Evolutionary conservation across 2,797 vertebrate species (phyloP), one percentile per base, ranked within the genome.

Genomic region (Gymnocypris eckloni): DNA sequence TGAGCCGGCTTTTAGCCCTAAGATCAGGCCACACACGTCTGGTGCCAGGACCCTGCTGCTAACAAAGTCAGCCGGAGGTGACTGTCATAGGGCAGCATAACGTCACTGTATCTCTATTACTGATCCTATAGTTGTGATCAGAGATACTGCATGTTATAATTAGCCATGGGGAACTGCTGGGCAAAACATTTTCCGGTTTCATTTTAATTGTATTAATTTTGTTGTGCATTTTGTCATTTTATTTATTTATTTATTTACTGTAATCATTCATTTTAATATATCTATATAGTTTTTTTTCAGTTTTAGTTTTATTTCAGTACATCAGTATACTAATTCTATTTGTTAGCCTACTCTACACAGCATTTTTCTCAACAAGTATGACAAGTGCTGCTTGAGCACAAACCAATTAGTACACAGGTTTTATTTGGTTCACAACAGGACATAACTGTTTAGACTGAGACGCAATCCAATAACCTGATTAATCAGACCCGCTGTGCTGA

Each of bases 381-480:
- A 20, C 33, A 54, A 10, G 16, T 39, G 66, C 33, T 41, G 67
- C 18, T 20, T 69, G 16, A 41, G 9, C 9, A 20, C 66, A 69
- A 8, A 66, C 64, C 25, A 33, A 13, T 37, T 67, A 56, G 59
- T 86, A 86, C 84, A 81, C 48, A 72, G 76, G 20, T 45, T 39
- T 84, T 81, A 66, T 86, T 89, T 85, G 54, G 61, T 79, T 79
- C 28, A 56, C 20, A 48, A 16, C 69, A 78, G 48, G 70, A 86
- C 71, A 81, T 66, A 25, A 50, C 81, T 71, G 56, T 78, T 72
- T 33, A 79, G 52, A 75, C 86, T 64, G 56, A 88, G 69, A 54
- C 72, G 56, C 54, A 82, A 84, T 85, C 66, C 79, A 86, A 72
- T 91, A 88, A 86, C 84, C 76, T 78, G 79, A 85, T 87, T 87